Evolutionary conservation across 2,113 vertebrate genomes (phyloP).

Genomic region (Recurvirostra avosetta): DNA sequence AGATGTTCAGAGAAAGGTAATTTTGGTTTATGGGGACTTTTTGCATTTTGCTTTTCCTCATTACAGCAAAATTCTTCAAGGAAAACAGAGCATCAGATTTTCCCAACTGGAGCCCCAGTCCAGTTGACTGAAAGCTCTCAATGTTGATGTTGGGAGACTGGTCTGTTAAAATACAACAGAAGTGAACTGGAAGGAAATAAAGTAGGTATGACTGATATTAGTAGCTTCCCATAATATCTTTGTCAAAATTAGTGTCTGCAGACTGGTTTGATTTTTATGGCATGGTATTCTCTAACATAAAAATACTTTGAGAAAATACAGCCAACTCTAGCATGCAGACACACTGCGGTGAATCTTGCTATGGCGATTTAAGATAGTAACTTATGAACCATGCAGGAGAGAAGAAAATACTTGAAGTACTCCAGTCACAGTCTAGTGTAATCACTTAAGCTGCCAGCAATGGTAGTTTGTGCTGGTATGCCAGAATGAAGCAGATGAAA

Average conservation of each 20-base stretch:
- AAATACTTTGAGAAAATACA: not conserved
- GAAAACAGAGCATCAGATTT: not conserved
- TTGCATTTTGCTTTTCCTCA: not conserved
- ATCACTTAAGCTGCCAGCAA: not conserved
- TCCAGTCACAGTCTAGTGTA: not conserved
- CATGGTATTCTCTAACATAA: not conserved
- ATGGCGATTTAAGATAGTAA: not conserved
- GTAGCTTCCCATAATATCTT: not conserved
- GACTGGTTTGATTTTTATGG: not conserved
- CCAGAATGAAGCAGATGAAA: not conserved
- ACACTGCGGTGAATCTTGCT: not conserved
- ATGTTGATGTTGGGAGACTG: not conserved
- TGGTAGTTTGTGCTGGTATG: not conserved
- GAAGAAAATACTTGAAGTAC: not conserved
- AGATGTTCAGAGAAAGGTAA: not conserved
- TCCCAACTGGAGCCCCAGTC: not conserved
- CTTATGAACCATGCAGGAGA: not conserved
- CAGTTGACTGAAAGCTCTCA: not conserved
- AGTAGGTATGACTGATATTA: not conserved
- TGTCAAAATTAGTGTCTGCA: not conserved
- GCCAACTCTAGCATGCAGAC: not conserved
- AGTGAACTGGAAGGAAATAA: not conserved
- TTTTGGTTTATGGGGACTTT: not conserved
- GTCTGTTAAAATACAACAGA: not conserved
- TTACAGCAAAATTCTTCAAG: not conserved